These are phyloP conservation scores for Lanistes nyassanus DNA, from an alignment of 1,140 invertebrate species.

Conservation along the genomic window DNA sequence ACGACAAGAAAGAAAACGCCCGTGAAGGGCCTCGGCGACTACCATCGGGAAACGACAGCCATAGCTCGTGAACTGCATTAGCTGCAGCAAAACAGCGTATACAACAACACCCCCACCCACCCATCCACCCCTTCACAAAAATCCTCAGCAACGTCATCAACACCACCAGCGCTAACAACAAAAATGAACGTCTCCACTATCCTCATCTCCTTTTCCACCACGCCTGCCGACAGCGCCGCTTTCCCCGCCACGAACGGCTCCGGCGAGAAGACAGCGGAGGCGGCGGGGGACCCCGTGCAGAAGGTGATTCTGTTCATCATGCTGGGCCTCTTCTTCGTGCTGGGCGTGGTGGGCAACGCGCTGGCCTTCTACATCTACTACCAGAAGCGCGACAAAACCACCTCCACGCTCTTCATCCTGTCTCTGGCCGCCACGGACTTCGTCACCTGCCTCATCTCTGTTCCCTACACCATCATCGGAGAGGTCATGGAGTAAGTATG, in stretches of 20 bases:
- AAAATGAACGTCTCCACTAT: constrained; percentile 14
- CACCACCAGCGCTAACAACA: background rate
- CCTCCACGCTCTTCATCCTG: constrained; percentile 56
- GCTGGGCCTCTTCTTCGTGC: constrained; percentile 29
- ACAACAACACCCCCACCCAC: background rate
- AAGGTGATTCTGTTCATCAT: constrained; percentile 21
- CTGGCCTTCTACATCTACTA: constrained; percentile 58
- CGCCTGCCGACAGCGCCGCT: background rate
- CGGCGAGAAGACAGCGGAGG: background rate
- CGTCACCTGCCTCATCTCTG: constrained; percentile 44
- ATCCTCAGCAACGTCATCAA: background rate
- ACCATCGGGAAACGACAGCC: background rate
- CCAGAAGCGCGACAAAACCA: constrained; percentile 50
- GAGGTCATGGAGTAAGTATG: constrained; percentile 31
- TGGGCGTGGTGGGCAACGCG: constrained; percentile 53
- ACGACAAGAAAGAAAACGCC: background rate
- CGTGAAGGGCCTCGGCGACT: background rate
- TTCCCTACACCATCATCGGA: constrained; percentile 46
- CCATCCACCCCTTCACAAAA: background rate
- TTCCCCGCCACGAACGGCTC: background rate
- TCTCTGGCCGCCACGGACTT: constrained; percentile 52
- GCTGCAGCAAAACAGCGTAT: background rate
- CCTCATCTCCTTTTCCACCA: constrained; percentile 16
- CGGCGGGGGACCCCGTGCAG: background rate
- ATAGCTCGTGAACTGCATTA: background rate